These are phyloP conservation scores for Rotaria magnacalcarata DNA, from an alignment of 2,888 invertebrate species.

Conservation along the genomic window DNA sequence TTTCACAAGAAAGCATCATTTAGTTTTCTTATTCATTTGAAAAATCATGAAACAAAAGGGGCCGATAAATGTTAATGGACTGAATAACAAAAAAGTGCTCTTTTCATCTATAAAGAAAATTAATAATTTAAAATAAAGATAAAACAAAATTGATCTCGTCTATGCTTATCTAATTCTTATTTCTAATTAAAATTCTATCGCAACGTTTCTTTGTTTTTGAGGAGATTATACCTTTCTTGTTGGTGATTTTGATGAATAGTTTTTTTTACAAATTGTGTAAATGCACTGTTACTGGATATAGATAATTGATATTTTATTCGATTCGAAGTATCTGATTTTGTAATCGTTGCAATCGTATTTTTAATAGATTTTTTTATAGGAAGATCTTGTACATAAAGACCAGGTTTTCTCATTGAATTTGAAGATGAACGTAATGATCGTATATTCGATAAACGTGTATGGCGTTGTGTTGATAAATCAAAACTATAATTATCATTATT, in stretches of 20 bases:
- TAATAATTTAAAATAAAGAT: too few species aligned
- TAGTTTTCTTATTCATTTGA: not conserved
- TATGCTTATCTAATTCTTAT: too few species aligned
- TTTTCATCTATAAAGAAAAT: too few species aligned
- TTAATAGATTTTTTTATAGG: not conserved
- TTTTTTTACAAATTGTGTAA: conserved; percentile 1
- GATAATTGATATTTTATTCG: conserved; percentile 10
- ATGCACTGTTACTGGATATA: conserved; percentile 12
- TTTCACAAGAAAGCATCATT: not conserved
- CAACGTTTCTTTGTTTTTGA: too few species aligned
- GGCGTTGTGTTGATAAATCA: conserved; percentile 25
- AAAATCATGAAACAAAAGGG: not conserved
- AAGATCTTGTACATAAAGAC: not conserved
- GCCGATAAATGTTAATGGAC: too few species aligned
- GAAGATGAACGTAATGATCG: conserved; percentile 12
- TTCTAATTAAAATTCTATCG: too few species aligned
- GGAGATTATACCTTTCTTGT: not conserved
- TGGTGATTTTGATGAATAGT: not conserved
- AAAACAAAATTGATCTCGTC: too few species aligned
- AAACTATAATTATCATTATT: not conserved
- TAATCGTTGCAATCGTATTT: not conserved
- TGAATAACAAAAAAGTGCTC: too few species aligned
- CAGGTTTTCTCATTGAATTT: not conserved
- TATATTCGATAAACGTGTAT: not conserved
- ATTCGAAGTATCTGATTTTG: not conserved